These are phyloP conservation scores for Solea senegalensis DNA, from an alignment of 2,113 vertebrate species.

Conservation along the genomic window DNA sequence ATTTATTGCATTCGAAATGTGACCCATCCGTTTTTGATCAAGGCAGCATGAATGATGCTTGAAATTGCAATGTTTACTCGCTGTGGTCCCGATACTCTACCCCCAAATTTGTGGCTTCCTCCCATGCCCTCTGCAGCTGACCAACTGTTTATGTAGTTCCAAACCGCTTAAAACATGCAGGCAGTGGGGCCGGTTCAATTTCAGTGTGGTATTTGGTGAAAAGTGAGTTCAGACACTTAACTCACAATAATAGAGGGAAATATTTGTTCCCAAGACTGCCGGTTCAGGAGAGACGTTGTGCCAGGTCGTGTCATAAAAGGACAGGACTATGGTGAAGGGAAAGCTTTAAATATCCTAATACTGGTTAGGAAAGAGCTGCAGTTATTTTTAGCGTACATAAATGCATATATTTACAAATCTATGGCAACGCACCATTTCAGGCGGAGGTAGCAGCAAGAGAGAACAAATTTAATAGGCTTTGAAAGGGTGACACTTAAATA, in stretches of 20 bases:
- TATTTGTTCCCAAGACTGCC: slow-evolving; percentile 15
- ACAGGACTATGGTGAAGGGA: too few species aligned
- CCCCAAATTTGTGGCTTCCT: slow-evolving; percentile 68
- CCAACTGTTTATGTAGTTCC: slow-evolving; percentile 51
- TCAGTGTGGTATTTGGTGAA: slow-evolving; percentile 18
- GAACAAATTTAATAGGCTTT: neutral
- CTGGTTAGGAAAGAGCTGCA: too few species aligned
- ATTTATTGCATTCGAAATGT: neutral
- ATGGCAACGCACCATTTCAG: neutral
- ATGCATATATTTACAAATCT: neutral
- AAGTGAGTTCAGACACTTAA: slow-evolving; percentile 14
- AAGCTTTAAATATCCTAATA: too few species aligned
- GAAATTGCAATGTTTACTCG: slow-evolving; percentile 56
- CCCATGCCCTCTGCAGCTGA: slow-evolving; percentile 46
- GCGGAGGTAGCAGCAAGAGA: neutral
- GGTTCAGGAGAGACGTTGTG: slow-evolving; percentile 61
- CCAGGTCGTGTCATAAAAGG: too few species aligned
- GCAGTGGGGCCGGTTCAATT: slow-evolving; percentile 18
- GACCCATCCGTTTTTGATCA: slow-evolving; percentile 5
- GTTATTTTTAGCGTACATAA: too few species aligned
- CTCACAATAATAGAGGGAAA: slow-evolving; percentile 31
- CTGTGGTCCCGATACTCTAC: slow-evolving; percentile 50
- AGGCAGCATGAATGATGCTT: slow-evolving; percentile 23
- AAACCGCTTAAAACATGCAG: slow-evolving; percentile 17
- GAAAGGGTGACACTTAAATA: neutral